Evolutionary conservation across 2,888 invertebrate genomes (phyloP).

Genomic region (Eilema caniola): DNA sequence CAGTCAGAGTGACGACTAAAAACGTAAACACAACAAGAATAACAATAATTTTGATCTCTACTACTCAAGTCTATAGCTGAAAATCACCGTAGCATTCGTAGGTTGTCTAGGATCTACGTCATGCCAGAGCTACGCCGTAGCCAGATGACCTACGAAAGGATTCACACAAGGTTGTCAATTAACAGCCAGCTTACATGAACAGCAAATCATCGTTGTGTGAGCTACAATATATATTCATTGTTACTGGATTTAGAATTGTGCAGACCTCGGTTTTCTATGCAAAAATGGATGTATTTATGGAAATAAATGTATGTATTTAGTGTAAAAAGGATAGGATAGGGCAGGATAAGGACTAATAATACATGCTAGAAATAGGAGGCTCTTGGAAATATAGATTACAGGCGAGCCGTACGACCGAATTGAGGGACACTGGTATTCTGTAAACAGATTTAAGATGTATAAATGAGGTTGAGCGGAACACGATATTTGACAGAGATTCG

Average conservation of each 20-base stretch:
- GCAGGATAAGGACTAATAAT: no score
- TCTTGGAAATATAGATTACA: conserved; percentile 10
- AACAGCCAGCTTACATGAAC: neutral
- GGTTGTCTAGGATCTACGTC: neutral
- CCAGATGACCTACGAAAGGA: neutral
- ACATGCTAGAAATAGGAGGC: conserved; percentile 7
- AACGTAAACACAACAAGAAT: no score
- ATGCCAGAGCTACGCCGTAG: conserved; percentile 8
- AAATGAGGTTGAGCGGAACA: no score
- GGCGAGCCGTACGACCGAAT: neutral
- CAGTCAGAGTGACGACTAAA: no score
- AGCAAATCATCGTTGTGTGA: neutral
- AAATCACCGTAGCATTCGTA: neutral
- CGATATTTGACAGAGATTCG: no score
- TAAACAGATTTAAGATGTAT: neutral
- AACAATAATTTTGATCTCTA: no score
- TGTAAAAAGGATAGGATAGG: no score
- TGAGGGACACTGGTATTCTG: neutral
- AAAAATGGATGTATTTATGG: neutral
- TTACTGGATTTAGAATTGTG: neutral
- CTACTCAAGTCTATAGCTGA: neutral
- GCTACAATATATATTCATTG: neutral
- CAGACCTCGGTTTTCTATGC: neutral
- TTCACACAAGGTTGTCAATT: neutral
- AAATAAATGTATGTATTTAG: neutral